Base-by-base conservation (phyloP, 2,797 vertebrate genomes). In the Rhodeus uyekii region DNA sequence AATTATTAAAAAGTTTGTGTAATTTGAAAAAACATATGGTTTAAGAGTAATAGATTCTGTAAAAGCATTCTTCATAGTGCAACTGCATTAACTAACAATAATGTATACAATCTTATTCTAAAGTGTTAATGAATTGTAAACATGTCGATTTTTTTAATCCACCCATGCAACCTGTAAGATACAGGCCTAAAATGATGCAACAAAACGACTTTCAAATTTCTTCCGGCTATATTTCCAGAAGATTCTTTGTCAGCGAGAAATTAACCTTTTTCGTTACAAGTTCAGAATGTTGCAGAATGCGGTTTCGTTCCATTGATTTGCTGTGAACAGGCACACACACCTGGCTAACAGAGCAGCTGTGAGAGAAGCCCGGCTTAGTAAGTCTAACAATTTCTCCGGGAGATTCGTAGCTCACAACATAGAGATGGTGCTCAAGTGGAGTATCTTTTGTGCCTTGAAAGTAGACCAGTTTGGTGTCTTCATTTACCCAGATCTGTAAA, bases 391-490 rank as follows among this genome's bases (percentile, higher is more conserved):
- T 94, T 82, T 96, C 96, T 0, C 95, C 93, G 0, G 95, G 93
- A 0, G 60, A 82, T 58, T 95, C 95, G 0, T 96, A 96, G 91
- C 95, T 96, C 82, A 94, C 95, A 7, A 95, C 95, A 0, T 96
- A 96, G 29, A 96, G 95, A 82, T 96, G 96, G 46, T 96, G 96
- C 76, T 96, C 96, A 88, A 96, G 81, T 0, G 96, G 95, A 0
- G 96, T 96, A 90, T 96, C 96, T 89, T 92, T 95, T 0, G 96
- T 96, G 83, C 94, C 96, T 90, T 96, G 96, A 91, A 96, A 96
- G 78, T 96, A 96, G 80, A 96, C 95, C 87, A 96, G 90, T 89
- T 95, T 95, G 0, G 95, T 94, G 42, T 92, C 90, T 91, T 96
- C 96, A 0, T 96, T 95, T 77, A 96, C 96, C 96, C 95, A 96